Base-by-base conservation (phyloP, 92 coral and sea anemone genomes). In the Heliopora coerulea region DNA sequence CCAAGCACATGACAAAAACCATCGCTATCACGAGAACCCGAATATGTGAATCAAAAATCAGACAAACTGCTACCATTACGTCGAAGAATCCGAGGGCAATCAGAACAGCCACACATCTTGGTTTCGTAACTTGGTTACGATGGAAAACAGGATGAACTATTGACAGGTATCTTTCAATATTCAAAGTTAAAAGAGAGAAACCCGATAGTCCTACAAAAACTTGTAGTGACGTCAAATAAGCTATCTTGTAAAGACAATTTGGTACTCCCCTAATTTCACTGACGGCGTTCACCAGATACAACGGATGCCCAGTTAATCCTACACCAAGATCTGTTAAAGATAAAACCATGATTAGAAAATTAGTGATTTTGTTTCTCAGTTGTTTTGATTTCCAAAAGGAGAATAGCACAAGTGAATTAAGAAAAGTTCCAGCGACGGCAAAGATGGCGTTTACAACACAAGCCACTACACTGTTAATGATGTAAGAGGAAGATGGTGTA, bases 121-220 rank as follows among this genome's bases (percentile, higher is more conserved):
- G 19, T 32, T 30, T 61, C 14, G 68, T 61, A 3, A 61, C 44
- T 37, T 21, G 20, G 39, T 61, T 61, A 28, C 68, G 68, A 34
- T 61, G 68, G 39, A 32, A 61, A 5, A 61, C 24, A 30, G 48
- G 48, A 23, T 31, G 48, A 8, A 21, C 42, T 30, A 61, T 61
- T 61, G 68, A 61, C 14, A 61, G 32, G 32, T 61, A 61, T 61
- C 68, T 25, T 29, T 61, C 68, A 34, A 61, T 61, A 61, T 61
- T 61, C 21, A 61, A 28, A 1, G 68, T 61, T 9, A 61, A 30
- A 21, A 61, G 68, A 31, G 41, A 28, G 41, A 29, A 30, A 14
- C 41, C 68, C 19, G 68, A 61, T 42, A 28, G 68, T n/a, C 68
- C 68, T 0, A 44, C 28, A 15, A 61, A 24, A 32, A 61, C 26